Conservation (phyloP, 2,888 invertebrate species). For the Lycophotia porphyrea region DNA sequence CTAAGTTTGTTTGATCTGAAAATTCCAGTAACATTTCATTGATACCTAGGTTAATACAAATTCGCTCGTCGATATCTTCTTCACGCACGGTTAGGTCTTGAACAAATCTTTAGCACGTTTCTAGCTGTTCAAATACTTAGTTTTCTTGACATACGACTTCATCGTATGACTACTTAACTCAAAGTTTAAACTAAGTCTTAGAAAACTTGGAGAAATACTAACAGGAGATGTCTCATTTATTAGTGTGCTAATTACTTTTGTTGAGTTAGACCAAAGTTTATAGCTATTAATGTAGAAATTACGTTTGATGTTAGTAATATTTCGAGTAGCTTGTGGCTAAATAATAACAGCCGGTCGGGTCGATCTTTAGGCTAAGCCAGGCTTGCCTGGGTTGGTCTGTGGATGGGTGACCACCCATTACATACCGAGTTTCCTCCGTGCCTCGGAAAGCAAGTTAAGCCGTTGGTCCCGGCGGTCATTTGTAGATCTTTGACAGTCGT, state of each 20-base stretch:
- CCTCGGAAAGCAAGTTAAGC: too few species aligned
- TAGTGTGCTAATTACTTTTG: conserved; percentile 5
- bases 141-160: neutral
- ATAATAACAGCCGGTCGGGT: too few species aligned
- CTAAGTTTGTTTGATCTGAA: neutral
- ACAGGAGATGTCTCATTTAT: neutral
- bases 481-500: too few species aligned
- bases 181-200: conserved; percentile 31
- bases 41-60: conserved; percentile 1
- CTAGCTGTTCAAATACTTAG: neutral
- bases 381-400: too few species aligned
- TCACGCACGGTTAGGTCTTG: neutral
- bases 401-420: too few species aligned
- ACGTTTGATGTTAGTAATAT: neutral
- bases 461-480: too few species aligned
- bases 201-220: conserved; percentile 9
- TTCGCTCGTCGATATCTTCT: neutral
- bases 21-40: neutral
- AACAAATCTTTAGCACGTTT: neutral
- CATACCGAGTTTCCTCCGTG: too few species aligned
- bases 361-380: too few species aligned
- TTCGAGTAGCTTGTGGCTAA: too few species aligned
- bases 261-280: neutral
- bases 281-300: neutral
- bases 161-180: conserved; percentile 6